Evolutionary conservation across 2,113 vertebrate genomes (phyloP), one percentile per base, ranked within the genome.

Genomic region (Ranitomeya imitator): DNA sequence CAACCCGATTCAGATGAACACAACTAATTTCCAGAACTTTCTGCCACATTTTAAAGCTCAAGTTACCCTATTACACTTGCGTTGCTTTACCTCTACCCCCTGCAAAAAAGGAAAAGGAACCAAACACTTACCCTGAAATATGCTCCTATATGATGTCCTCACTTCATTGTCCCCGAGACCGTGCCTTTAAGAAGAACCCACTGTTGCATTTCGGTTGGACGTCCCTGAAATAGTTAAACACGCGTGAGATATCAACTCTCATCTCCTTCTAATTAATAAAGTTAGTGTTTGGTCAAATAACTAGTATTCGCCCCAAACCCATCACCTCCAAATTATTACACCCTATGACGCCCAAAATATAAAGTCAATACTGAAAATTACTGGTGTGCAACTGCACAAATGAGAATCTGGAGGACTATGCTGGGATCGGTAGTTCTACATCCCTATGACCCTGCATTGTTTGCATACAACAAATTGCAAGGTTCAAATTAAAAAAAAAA

Each of bases 151-250:
- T 52, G 73, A 21, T 4, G 45, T 52, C 73, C 52, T 15, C 26
- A 5, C 67, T 3, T 26, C 31, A 7, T 45, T 74, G 69, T 37
- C 69, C 26, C 69, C 69, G 37, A 14, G 31, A 15, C 7, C 14
- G 12, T 73, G 26, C 31, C 71, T 45, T 37, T 45, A 45, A 74
- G 31, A 6, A 74, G 71, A 16, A 0, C 4, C 45, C 15, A 7
- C 12, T 1, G 37, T 52, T 18, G 37, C 16, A 12, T 76, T 45
- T 76, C 45, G 51, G 73, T 7, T 19, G 65, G 11, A 69, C 23
- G 37, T 74, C 73, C 73, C 73, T 76, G 73, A 76, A 76, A 76
- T 6, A 21, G 73, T 76, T 76, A 76, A 76, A 76, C 45, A 52
- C 3, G 26, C 3, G 12, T 76, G 9, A 76, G 18, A 19, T 76